A percentile compares a stretch with the other conserved stretches of the same genome.
These are phyloP conservation scores for Armadillidium nasatum DNA, from an alignment of 1,140 invertebrate species.

Conservation along the genomic window DNA sequence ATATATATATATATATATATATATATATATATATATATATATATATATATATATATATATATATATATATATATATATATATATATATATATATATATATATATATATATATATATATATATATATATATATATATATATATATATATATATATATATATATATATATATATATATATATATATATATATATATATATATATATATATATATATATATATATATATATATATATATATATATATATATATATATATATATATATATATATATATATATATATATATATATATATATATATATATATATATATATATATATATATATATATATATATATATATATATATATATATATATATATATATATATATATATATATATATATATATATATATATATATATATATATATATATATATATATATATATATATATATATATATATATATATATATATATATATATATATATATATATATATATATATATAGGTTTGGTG, in stretches of 20 bases:
- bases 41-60: too few relatives aligned
- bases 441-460: constrained; percentile 15
- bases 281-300: too few relatives aligned
- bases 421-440: constrained; percentile 6
- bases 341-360: too few relatives aligned
- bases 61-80: not conserved
- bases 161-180: constrained; percentile 15
- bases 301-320: too few relatives aligned
- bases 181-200: constrained; percentile 2
- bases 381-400: not conserved
- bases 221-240: too few relatives aligned
- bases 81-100: not conserved
- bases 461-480: constrained; percentile 15
- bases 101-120: constrained; percentile 11
- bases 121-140: constrained; percentile 9
- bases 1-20: too few relatives aligned
- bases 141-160: constrained; percentile 13
- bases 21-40: too few relatives aligned
- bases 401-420: constrained; percentile 13
- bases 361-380: not conserved
- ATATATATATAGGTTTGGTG: not conserved
- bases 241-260: too few relatives aligned
- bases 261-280: too few relatives aligned
- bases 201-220: too few relatives aligned
- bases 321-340: too few relatives aligned